A percentile compares a stretch with the other conserved stretches of the same genome.
These are phyloP conservation scores for Labia minor DNA, from an alignment of 2,888 invertebrate genomes.

Conservation along the genomic window DNA sequence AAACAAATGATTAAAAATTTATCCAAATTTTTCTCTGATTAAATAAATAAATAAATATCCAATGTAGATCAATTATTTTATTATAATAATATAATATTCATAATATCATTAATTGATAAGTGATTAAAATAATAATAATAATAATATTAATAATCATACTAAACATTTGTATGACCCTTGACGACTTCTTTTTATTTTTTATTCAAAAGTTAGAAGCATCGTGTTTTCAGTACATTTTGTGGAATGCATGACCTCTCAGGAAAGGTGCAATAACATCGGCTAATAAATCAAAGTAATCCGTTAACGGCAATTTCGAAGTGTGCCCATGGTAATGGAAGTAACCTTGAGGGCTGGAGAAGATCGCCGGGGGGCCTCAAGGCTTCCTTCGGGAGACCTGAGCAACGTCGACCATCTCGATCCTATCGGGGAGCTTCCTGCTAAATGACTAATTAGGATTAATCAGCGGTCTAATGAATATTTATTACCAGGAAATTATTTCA, in stretches of 20 bases:
- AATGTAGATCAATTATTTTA: too few species aligned
- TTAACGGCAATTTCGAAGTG: slow-evolving; percentile 8
- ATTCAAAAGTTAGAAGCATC: not conserved
- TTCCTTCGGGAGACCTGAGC: not conserved
- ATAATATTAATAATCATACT: too few species aligned
- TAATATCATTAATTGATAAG: too few species aligned
- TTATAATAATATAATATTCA: too few species aligned
- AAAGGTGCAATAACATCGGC: slow-evolving; percentile 3
- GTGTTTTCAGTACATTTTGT: not conserved
- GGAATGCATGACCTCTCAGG: slow-evolving; percentile 1
- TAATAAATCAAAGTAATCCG: slow-evolving; percentile 4
- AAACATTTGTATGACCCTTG: not conserved
- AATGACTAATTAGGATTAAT: slow-evolving; percentile 5
- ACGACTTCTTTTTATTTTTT: not conserved
- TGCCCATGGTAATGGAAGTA: not conserved
- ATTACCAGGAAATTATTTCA: not conserved
- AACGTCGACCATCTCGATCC: not conserved
- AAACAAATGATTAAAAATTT: too few species aligned
- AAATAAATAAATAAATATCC: too few species aligned
- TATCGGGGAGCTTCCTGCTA: not conserved
- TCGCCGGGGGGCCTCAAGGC: not conserved
- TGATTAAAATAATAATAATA: too few species aligned
- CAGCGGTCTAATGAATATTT: not conserved
- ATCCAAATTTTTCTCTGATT: too few species aligned
- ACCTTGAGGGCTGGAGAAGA: not conserved